Conservation (phyloP, 1,140 invertebrate species). For the Calosoma granatense region DNA sequence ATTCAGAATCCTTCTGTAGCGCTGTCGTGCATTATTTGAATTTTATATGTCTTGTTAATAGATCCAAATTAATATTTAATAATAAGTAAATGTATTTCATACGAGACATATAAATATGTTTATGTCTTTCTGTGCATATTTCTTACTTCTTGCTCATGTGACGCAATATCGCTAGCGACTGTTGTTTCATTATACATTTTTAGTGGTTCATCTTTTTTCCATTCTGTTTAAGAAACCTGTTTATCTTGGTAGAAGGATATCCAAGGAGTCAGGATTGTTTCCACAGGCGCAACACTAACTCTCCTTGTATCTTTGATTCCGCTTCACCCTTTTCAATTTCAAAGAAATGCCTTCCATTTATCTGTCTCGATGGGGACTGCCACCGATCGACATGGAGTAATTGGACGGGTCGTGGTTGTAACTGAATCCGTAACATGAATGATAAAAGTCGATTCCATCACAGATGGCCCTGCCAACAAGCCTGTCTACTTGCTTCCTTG, state of each 20-base stretch:
- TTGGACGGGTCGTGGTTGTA: slow-evolving; percentile 1
- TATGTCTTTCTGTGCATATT: too few relatives aligned
- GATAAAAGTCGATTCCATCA: not conserved
- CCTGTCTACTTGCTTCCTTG: too few relatives aligned
- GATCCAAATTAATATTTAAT: too few relatives aligned
- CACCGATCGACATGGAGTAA: slow-evolving; percentile 2
- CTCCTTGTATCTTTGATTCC: slow-evolving; percentile 7
- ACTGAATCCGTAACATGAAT: not conserved
- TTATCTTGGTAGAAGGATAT: not conserved
- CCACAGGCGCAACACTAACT: slow-evolving; percentile 6
- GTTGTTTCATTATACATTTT: too few relatives aligned
- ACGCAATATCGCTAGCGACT: too few relatives aligned
- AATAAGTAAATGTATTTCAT: too few relatives aligned
- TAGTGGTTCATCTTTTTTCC: too few relatives aligned
- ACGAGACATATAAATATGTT: too few relatives aligned
- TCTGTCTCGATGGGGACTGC: slow-evolving; percentile 1
- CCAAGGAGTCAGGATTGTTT: not conserved
- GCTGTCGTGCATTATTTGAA: not conserved
- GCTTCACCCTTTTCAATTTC: slow-evolving; percentile 6
- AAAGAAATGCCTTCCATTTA: slow-evolving; percentile 3
- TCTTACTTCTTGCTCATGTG: too few relatives aligned
- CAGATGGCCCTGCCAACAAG: not conserved
- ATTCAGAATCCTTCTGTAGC: not conserved
- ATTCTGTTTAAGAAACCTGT: not conserved
- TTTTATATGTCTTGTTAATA: too few relatives aligned